Evolutionary conservation across 2,797 vertebrate species (phyloP).

Genomic region (Scarus forsteni): DNA sequence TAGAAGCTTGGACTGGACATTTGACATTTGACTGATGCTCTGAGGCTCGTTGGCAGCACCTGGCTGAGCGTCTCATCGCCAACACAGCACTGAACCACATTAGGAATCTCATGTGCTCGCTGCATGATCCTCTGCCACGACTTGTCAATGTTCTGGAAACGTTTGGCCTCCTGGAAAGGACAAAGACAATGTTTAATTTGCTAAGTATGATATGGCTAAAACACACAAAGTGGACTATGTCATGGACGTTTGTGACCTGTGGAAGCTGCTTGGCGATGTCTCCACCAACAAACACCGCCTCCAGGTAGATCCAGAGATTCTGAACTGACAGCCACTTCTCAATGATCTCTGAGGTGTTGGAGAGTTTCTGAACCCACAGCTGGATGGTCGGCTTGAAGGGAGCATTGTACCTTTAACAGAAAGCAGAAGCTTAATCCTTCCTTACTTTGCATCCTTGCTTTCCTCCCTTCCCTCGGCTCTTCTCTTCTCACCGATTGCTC

Average conservation of each 20-base stretch:
- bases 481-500: conserved; percentile 84
- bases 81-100: conserved; percentile 87
- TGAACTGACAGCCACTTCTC: conserved; percentile 90
- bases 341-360: conserved; percentile 87
- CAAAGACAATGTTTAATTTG: neutral
- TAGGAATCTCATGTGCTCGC: conserved; percentile 86
- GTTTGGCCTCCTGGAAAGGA: conserved; percentile 84
- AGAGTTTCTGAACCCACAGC: conserved; percentile 89
- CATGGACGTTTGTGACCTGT: conserved; percentile 77
- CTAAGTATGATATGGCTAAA: neutral
- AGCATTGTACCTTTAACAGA: conserved; percentile 82
- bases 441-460: neutral
- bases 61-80: conserved; percentile 89
- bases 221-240: neutral
- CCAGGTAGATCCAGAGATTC: conserved; percentile 92
- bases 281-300: conserved; percentile 91
- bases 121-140: conserved; percentile 92
- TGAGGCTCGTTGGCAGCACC: conserved; percentile 68
- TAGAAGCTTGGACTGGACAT: too few species aligned
- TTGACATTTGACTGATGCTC: too few species aligned
- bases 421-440: neutral
- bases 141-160: conserved; percentile 91
- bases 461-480: rapidly evolving
- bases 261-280: conserved; percentile 92
- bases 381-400: conserved; percentile 87